Evolutionary conservation across 2,888 invertebrate species (phyloP).

Genomic region (Megalurothrips usitatus): DNA sequence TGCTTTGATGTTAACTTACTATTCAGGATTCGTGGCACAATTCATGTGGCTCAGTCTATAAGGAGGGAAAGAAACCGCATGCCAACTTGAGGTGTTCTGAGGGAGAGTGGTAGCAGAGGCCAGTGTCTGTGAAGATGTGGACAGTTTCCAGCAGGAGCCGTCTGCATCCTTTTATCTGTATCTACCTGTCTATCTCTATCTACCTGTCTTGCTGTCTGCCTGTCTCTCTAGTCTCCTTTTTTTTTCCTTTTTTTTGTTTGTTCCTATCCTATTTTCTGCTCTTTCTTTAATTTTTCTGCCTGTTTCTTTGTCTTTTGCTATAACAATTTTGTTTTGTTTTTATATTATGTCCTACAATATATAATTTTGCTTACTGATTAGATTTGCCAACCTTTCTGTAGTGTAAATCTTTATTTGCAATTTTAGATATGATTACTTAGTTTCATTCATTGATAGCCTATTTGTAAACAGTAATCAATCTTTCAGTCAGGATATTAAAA

Average conservation of each 20-base stretch:
- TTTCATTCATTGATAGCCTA: slow-evolving; percentile 2
- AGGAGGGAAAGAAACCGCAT: not conserved
- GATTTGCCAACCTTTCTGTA: slow-evolving; percentile 8
- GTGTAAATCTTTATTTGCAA: slow-evolving; percentile 11
- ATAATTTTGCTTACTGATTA: slow-evolving; percentile 17
- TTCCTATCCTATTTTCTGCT: not conserved
- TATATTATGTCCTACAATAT: not conserved
- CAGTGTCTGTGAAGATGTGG: not conserved
- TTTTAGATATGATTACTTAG: slow-evolving; percentile 12
- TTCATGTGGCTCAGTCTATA: not conserved
- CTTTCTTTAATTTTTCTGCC: not conserved
- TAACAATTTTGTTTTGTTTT: not conserved
- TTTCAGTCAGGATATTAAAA: slow-evolving; percentile 5
- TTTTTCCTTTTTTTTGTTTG: not conserved
- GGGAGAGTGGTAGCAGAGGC: not conserved
- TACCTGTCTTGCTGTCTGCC: not conserved
- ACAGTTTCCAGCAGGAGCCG: slow-evolving; percentile 1
- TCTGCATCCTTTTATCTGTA: slow-evolving; percentile 13
- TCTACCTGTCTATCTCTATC: not conserved
- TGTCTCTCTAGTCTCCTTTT: slow-evolving; percentile 11
- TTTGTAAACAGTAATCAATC: not conserved
- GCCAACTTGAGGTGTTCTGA: not conserved
- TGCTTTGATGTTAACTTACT: not conserved
- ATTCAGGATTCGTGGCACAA: not conserved
- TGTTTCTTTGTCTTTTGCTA: slow-evolving; percentile 6